These are phyloP conservation scores for Drosophila parthenogenetica DNA, from an alignment of 2,888 invertebrate genomes.

Conservation along the genomic window DNA sequence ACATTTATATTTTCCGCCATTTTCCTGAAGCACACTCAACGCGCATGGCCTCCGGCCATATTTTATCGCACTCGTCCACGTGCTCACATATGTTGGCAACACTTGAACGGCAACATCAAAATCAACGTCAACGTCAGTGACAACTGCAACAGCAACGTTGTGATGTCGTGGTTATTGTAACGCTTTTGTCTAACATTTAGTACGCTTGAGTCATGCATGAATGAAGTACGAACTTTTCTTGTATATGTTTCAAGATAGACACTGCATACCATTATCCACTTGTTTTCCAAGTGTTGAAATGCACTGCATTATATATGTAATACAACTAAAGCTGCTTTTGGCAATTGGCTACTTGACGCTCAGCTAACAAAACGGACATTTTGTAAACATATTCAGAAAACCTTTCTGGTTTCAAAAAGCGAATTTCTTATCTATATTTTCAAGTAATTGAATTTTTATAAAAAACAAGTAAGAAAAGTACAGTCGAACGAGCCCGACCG, in stretches of 20 bases:
- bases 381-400: no score
- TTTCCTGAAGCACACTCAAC: constrained; percentile 13
- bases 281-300: constrained; percentile 4
- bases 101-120: constrained; percentile 47
- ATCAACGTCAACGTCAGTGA: constrained; percentile 32
- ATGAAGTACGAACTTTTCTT: constrained; percentile 30
- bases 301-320: constrained; percentile 32
- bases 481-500: no score
- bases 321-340: constrained; percentile 13
- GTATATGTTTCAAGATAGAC: background rate
- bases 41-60: background rate
- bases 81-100: constrained; percentile 37
- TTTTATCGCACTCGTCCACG: constrained; percentile 9
- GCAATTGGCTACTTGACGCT: constrained; percentile 15
- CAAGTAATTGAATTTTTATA: no score
- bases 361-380: constrained; percentile 16
- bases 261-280: background rate
- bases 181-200: constrained; percentile 72
- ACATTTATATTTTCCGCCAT: constrained; percentile 28
- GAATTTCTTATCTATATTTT: no score
- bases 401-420: no score
- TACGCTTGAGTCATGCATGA: constrained; percentile 66
- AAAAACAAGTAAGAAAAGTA: no score
- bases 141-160: constrained; percentile 31
- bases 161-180: constrained; percentile 31